phyloP scores from a whole-genome alignment of 2,113 vertebrate genomes.

The Tiliqua scincoides region DNA sequence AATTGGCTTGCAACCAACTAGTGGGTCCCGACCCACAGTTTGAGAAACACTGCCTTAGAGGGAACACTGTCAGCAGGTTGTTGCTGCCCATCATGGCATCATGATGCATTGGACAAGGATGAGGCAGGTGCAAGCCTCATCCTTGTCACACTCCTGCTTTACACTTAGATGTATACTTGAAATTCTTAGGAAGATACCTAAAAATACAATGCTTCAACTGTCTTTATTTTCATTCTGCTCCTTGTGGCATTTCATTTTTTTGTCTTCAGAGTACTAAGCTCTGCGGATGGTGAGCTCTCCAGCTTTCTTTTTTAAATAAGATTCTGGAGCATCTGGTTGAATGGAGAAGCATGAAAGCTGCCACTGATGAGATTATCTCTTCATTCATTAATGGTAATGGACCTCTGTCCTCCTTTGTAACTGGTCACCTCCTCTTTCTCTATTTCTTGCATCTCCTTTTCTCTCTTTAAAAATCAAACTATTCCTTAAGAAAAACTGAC shows the following conservation, averaged over 20 bases:
- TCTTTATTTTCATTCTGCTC: background rate
- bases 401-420: no score
- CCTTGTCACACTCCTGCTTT: background rate
- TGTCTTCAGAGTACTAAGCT: background rate
- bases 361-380: no score
- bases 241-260: background rate
- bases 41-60: no score
- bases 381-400: no score
- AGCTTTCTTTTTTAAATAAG: background rate
- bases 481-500: no score
- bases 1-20: no score
- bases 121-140: background rate
- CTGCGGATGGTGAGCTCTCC: background rate
- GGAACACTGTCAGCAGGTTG: background rate
- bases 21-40: no score
- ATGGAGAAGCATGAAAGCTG: background rate
- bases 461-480: no score
- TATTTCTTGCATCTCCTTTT: no score
- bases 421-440: no score
- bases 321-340: no score
- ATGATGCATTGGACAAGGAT: background rate
- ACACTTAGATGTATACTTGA: background rate
- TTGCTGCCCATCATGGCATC: background rate
- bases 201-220: background rate
- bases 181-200: background rate